Conservation (phyloP, 2,888 invertebrate species). For the Serripes groenlandicus region DNA sequence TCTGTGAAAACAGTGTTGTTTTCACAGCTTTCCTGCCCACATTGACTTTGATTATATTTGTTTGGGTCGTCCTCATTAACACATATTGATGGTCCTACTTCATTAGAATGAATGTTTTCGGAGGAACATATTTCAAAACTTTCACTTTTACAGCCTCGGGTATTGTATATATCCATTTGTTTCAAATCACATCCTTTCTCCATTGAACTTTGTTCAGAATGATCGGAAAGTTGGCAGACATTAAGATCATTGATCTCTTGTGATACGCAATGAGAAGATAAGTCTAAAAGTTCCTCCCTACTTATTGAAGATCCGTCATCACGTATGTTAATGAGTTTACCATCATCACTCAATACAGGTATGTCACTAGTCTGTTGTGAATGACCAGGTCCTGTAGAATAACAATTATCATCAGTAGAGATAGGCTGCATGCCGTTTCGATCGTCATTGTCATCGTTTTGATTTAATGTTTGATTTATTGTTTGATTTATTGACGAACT, state of each 20-base stretch:
- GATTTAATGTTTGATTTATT: too few relatives aligned
- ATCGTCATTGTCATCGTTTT: neutral
- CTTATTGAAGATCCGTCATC: neutral
- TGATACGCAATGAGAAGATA: neutral
- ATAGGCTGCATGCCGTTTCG: too few relatives aligned
- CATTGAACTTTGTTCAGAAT: neutral
- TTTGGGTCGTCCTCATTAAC: too few relatives aligned
- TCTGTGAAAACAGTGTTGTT: too few relatives aligned
- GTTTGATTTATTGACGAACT: neutral
- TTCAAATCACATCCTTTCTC: too few relatives aligned
- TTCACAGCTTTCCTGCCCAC: too few relatives aligned
- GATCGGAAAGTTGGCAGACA: neutral
- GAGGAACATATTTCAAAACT: neutral
- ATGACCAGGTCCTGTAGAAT: neutral
- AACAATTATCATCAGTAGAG: neutral
- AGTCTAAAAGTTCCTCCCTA: neutral
- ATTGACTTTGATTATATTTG: too few relatives aligned
- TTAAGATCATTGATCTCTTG: neutral
- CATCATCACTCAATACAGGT: too few relatives aligned
- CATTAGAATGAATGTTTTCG: neutral
- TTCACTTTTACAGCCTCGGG: neutral
- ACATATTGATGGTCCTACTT: neutral
- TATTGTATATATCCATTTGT: neutral
- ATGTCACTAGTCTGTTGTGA: too few relatives aligned
- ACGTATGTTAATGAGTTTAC: neutral